These are phyloP conservation scores for Eristalis intricaria DNA, from an alignment of 2,888 invertebrate species.

Conservation along the genomic window DNA sequence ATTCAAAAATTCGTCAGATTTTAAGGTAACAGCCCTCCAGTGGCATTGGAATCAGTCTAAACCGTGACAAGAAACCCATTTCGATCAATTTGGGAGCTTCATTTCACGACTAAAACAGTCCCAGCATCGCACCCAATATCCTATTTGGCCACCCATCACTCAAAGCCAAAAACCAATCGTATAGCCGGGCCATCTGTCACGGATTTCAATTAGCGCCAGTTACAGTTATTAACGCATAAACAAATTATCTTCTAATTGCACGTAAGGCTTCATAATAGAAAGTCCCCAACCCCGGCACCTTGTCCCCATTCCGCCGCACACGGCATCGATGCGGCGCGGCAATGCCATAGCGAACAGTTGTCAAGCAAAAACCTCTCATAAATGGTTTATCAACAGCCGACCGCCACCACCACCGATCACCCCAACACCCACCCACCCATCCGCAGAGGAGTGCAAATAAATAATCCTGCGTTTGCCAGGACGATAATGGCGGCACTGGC, in stretches of 20 bases:
- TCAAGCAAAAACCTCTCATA: constrained; percentile 28
- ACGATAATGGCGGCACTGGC: constrained; percentile 37
- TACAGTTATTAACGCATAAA: constrained; percentile 43
- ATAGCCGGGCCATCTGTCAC: background rate
- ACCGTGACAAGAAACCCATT: too few species aligned
- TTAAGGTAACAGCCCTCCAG: too few species aligned
- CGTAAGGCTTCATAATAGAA: constrained; percentile 51
- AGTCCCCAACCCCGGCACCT: background rate
- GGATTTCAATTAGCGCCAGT: constrained; percentile 47
- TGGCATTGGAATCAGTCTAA: too few species aligned
- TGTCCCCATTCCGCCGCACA: too few species aligned
- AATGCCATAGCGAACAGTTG: background rate
- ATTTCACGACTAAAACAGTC: too few species aligned
- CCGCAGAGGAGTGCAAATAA: constrained; percentile 41
- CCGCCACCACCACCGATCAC: background rate
- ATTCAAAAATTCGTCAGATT: too few species aligned
- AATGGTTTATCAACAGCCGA: constrained; percentile 33
- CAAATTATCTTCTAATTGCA: constrained; percentile 61
- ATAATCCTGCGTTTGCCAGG: constrained; percentile 58
- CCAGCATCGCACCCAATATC: too few species aligned
- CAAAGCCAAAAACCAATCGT: too few species aligned
- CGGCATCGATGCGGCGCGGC: background rate
- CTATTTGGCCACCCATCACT: too few species aligned
- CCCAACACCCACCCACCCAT: background rate
- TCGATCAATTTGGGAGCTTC: too few species aligned